phyloP scores from a whole-genome alignment of 2,113 vertebrate species.

The Alethe diademata region DNA sequence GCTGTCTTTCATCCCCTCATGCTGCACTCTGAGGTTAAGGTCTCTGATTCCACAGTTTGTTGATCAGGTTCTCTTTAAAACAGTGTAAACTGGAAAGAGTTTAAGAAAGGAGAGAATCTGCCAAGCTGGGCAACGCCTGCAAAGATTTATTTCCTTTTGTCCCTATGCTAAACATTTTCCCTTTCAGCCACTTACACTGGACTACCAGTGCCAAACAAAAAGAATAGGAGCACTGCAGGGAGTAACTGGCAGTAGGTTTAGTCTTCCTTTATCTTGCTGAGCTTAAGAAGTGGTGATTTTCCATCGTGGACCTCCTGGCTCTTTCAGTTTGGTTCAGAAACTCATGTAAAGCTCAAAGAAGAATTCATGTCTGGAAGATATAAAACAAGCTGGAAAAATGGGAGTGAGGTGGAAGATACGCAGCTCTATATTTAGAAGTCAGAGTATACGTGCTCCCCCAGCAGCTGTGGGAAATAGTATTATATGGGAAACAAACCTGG shows the following conservation, averaged over 20 bases:
- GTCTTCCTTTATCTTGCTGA: background rate
- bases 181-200: background rate
- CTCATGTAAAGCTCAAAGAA: background rate
- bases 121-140: background rate
- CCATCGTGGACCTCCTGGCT: background rate
- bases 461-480: slow-evolving; percentile 17
- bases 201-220: background rate
- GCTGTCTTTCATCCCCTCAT: background rate
- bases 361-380: background rate
- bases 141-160: background rate
- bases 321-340: background rate
- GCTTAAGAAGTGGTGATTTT: background rate
- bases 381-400: background rate
- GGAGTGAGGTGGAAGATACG: background rate
- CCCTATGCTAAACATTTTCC: background rate
- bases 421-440: background rate
- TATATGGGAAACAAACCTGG: background rate
- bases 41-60: background rate
- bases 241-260: background rate
- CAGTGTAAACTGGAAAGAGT: background rate
- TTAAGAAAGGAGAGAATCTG: background rate
- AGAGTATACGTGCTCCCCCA: background rate
- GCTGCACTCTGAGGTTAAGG: background rate
- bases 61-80: background rate
- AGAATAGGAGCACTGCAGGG: background rate